Base-by-base conservation (phyloP, 2,888 invertebrate genomes). In the Agrochola litura region DNA sequence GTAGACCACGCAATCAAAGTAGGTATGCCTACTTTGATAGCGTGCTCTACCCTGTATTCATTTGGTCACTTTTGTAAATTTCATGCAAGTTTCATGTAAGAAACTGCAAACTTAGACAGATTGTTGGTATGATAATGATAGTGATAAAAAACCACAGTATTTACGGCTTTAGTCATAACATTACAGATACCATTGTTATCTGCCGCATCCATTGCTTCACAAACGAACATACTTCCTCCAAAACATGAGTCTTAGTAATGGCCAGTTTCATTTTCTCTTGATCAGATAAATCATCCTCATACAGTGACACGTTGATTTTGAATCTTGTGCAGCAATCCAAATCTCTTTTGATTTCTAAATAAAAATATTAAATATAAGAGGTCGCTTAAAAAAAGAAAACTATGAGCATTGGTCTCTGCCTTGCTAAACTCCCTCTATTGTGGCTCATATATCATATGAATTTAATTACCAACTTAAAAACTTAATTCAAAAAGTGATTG, bases 121-220 rank as follows among this genome's bases (percentile, higher is more conserved):
- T 30, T 67, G 0, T n/a, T 52, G 3, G 1, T 67, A 37, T 22
- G 22, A 30, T 30, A 49, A 25, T 3, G 6, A 25, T 25, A 46
- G 12, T 41, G 6, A 46, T 65, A 65, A 65, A 37, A 67, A 16
- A n/a, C n/a, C 52, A 30, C 8, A 19, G 19, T 8, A 3, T 25
- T 72, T 8, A n/a, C n/a, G 9, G 9, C 0, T 68, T 10, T 49
- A 19, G 5, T 1, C 25, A 25, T 37, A 25, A 73, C 37, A 73
- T 19, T 49, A 49, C 22, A 12, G 16, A 14, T 61, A 49, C 91
- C 93, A 97, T 97, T 92, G 98, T 98, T 86, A 98, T 98, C 90
- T 97, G 97, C 88, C 97, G 97, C 81, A 97, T 96, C 98, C 98
- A 98, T 81, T 97, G 95, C 76, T 97, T 97, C 6, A 98, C 98